These are phyloP conservation scores for Aurelia aurita complex sp. Pacific DNA, from an alignment of 30 jellyfish, hydroid and myxozoan species.

Conservation along the genomic window DNA sequence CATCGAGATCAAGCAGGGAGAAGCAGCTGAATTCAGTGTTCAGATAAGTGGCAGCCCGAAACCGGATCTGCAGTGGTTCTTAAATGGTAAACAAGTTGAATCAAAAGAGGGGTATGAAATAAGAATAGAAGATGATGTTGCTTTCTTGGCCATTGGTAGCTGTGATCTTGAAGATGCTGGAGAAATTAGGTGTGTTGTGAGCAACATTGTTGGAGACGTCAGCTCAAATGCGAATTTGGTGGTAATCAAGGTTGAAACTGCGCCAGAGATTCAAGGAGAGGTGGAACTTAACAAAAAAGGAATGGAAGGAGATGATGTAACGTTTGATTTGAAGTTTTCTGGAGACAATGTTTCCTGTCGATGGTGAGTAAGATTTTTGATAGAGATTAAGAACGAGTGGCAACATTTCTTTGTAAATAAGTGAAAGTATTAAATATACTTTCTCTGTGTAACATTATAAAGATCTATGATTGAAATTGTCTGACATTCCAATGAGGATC, in stretches of 20 bases:
- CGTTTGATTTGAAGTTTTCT: constrained; percentile 42
- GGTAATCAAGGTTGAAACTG: constrained; percentile 13
- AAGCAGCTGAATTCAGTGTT: constrained; percentile 45
- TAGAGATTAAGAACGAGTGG: no score
- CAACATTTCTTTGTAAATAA: not conserved
- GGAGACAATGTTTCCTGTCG: constrained; percentile 46
- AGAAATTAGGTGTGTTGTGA: constrained; percentile 61
- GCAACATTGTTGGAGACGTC: constrained; percentile 71
- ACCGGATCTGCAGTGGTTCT: constrained; percentile 65
- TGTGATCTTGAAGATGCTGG: constrained; percentile 77
- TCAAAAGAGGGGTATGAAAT: constrained; percentile 42
- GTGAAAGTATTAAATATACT: not conserved
- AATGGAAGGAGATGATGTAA: constrained; percentile 82
- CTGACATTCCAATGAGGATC: no score
- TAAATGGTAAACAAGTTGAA: constrained; percentile 34
- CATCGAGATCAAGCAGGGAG: constrained; percentile 46
- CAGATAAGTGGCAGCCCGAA: constrained; percentile 51
- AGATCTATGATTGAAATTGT: no score
- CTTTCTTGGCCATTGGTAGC: constrained; percentile 40
- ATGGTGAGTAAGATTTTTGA: constrained; percentile 35
- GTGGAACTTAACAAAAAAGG: constrained; percentile 36
- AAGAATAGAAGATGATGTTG: constrained; percentile 30
- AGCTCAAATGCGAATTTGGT: constrained; percentile 45
- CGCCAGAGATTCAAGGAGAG: constrained; percentile 27
- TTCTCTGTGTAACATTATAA: no score